These are phyloP conservation scores for Cervus canadensis DNA, from an alignment of 2,113 vertebrate genomes.

Conservation along the genomic window DNA sequence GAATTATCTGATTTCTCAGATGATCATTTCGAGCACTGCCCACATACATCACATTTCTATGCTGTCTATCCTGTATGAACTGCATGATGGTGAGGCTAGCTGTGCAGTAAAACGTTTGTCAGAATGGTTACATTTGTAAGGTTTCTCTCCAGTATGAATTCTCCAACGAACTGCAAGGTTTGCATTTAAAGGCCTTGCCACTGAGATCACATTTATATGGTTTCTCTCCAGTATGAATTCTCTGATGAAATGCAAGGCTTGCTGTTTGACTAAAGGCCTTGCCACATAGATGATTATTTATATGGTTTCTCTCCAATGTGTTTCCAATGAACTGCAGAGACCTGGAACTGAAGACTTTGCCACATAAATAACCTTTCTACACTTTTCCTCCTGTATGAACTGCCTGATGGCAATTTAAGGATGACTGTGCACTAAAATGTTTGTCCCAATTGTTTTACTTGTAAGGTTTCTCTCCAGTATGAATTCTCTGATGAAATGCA, in stretches of 20 bases:
- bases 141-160: background rate
- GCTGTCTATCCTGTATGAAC: background rate
- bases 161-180: too few species aligned
- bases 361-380: background rate
- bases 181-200: background rate
- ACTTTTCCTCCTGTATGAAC: background rate
- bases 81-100: too few species aligned
- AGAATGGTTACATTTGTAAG: background rate
- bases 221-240: background rate
- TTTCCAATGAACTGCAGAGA: background rate
- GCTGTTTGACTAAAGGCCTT: accelerated
- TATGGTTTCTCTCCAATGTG: background rate
- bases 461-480: background rate
- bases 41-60: background rate
- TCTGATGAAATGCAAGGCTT: background rate
- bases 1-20: background rate
- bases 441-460: background rate
- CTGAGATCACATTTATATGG: background rate
- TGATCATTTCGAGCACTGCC: background rate
- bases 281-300: background rate
- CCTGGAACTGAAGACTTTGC: background rate
- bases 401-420: background rate
- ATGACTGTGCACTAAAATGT: background rate
- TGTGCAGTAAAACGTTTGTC: too few species aligned
- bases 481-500: background rate